Evolutionary conservation across 2,797 vertebrate genomes (phyloP), one percentile per base, ranked within the genome.

Genomic region (Stomatorhinus walkeri): DNA sequence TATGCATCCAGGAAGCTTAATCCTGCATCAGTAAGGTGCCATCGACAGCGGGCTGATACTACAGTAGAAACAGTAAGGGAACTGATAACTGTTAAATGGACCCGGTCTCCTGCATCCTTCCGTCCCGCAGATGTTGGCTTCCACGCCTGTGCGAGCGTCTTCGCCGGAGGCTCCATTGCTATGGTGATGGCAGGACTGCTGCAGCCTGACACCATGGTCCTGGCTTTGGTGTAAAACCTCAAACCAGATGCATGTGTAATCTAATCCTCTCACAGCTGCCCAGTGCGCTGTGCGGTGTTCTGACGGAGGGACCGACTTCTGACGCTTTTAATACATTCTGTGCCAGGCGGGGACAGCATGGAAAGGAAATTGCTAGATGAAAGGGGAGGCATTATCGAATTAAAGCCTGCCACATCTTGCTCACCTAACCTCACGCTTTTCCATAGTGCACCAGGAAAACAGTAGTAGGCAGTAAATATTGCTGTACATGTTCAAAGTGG

Each of bases 301-400:
- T 36, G 64, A n/a, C 9, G 14, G 8, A 40, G 24, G 48, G 36
- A 8, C 12, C 1, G 61, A 14, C 61, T 3, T 56, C 90, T 90
- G 89, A 92, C 90, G 59, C 61, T 90, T 91, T 92, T 92, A 90
- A 93, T 90, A 93, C n/a, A 93, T 92, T 92, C 87, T 56, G 87
- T 88, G 68, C 85, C 64, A 32, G 61, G 87, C 56, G 59, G 89
- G 91, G 43, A 88, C 22, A 76, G 81, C 43, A 88, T 68, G 85
- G 56, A 88, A 87, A 91, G 90, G 76, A 91, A 89, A 88, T 48
- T 89, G 76, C 22, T 85, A 28, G 52, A 89, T 22, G 61, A 49
- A 79, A 88, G 19, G 51, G 6, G n/a, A 8, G 28, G 51, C 19
- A 10, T 79, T 87, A 59, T 61, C 6, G 19, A n/a, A 61, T 28